Percentiles rank a stretch among this genome's conserved stretches.
These are phyloP conservation scores for Leucosticte australis DNA, from an alignment of 2,113 vertebrate genomes.

Conservation along the genomic window DNA sequence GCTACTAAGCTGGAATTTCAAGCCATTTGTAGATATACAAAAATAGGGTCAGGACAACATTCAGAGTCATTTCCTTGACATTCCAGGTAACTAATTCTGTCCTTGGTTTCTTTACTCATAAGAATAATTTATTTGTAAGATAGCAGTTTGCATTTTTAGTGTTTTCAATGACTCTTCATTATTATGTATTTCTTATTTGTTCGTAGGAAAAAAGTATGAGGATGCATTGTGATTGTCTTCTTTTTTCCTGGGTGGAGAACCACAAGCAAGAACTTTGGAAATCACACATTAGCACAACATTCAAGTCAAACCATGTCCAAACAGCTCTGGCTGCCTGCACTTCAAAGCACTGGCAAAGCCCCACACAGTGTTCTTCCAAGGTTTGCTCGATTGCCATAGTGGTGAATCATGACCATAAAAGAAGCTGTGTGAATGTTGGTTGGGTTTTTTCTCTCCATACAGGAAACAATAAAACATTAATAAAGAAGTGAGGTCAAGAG, in stretches of 20 bases:
- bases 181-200: not conserved
- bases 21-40: not conserved
- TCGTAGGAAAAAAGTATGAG: not conserved
- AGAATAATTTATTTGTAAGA: not conserved
- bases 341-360: slow-evolving; percentile 52
- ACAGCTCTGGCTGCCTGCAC: not conserved
- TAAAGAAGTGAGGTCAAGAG: slow-evolving; percentile 1
- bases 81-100: not conserved
- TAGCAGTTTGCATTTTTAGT: not conserved
- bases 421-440: slow-evolving; percentile 2
- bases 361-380: not conserved
- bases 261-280: slow-evolving; percentile 22
- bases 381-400: slow-evolving; percentile 7
- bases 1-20: not conserved
- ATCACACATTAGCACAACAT: slow-evolving; percentile 29
- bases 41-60: not conserved
- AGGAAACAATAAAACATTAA: slow-evolving; percentile 43
- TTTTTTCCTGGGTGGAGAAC: slow-evolving; percentile 33
- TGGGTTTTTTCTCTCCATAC: not conserved
- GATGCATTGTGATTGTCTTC: not conserved
- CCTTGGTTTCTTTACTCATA: not conserved
- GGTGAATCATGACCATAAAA: slow-evolving; percentile 60
- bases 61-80: not conserved
- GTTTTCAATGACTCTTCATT: not conserved
- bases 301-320: slow-evolving; percentile 15